phyloP scores from a whole-genome alignment of 2,888 invertebrate species.

The Rotaria sp. region DNA sequence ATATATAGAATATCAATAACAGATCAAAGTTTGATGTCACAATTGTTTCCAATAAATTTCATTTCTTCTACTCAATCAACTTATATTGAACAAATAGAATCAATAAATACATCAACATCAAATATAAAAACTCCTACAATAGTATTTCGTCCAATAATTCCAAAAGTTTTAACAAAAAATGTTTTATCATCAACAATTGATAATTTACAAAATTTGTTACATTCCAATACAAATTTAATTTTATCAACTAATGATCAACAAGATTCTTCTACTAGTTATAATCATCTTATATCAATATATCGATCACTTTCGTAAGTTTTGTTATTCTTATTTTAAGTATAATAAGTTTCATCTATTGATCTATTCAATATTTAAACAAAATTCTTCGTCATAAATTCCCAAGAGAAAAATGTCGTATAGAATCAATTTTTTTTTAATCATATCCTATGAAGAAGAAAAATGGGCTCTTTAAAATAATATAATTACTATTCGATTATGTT shows the following conservation, averaged over 20 bases:
- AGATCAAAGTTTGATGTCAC: slow-evolving; percentile 14
- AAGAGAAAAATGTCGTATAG: neutral
- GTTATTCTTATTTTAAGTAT: neutral
- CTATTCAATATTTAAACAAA: neutral
- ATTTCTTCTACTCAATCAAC: neutral
- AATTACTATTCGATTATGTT: too few relatives aligned
- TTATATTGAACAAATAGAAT: neutral
- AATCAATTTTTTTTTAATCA: neutral
- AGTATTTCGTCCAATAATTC: slow-evolving; percentile 21
- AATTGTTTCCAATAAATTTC: neutral
- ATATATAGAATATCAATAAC: neutral
- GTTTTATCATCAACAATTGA: neutral
- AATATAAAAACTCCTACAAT: neutral
- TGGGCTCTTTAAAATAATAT: too few relatives aligned
- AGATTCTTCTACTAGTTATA: neutral
- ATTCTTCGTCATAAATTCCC: neutral
- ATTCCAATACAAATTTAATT: slow-evolving; percentile 8
- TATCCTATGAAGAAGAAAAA: neutral
- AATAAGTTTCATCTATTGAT: neutral
- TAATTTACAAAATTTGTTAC: neutral
- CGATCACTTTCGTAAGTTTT: slow-evolving; percentile 9
- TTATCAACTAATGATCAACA: neutral
- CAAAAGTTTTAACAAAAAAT: slow-evolving; percentile 9
- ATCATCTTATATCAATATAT: slow-evolving; percentile 20
- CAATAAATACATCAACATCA: neutral